Conservation (phyloP, 2,113 vertebrate genomes). For the Corythornis vintsioides region DNA sequence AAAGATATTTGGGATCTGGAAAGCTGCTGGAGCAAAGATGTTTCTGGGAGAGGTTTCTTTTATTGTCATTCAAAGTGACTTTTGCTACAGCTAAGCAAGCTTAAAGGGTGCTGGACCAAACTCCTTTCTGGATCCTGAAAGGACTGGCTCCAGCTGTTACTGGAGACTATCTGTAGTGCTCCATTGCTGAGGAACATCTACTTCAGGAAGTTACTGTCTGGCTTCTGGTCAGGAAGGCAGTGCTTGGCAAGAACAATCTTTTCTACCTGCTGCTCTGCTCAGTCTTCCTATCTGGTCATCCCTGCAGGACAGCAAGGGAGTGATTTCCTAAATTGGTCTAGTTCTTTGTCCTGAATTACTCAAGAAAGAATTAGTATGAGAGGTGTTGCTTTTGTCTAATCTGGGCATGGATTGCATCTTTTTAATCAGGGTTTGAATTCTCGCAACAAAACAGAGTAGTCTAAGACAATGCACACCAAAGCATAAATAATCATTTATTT, state of each 20-base stretch:
- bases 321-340: not conserved
- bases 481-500: not conserved
- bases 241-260: not conserved
- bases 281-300: not conserved
- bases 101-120: not conserved
- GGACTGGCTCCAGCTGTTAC: not conserved
- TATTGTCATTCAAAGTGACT: not conserved
- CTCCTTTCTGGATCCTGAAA: not conserved
- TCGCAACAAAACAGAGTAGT: not conserved
- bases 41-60: not conserved
- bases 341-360: not conserved
- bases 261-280: not conserved
- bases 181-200: not conserved
- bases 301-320: not conserved
- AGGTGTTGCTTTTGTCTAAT: not conserved
- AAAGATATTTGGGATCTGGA: not conserved
- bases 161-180: not conserved
- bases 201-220: not conserved
- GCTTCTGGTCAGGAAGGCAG: not conserved
- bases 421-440: not conserved
- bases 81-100: not conserved
- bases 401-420: not conserved
- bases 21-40: not conserved
- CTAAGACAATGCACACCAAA: not conserved
- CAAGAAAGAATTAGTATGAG: not conserved